Percentiles rank a stretch among this genome's conserved stretches.
These are phyloP conservation scores for Acanthurus leucopareius DNA, from an alignment of 2,797 vertebrate genomes.

Conservation along the genomic window DNA sequence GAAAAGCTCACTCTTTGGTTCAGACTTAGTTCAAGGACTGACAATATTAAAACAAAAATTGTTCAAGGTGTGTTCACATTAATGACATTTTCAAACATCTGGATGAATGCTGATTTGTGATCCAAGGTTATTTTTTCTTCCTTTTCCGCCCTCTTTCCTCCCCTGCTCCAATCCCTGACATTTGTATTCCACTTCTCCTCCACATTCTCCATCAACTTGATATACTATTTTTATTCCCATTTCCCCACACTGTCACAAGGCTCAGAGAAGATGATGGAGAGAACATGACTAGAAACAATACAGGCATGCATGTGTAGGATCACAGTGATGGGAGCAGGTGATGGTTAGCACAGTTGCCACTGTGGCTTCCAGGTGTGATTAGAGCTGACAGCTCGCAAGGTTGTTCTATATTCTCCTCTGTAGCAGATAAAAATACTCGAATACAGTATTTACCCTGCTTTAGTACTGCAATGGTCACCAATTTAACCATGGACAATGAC, in stretches of 20 bases:
- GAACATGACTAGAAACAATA: slow-evolving; percentile 17
- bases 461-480: background rate
- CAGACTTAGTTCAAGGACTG: background rate
- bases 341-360: slow-evolving; percentile 9
- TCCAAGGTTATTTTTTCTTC: background rate
- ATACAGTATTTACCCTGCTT: background rate
- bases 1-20: background rate
- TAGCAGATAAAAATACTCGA: background rate
- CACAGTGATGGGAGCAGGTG: slow-evolving; percentile 18
- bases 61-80: background rate
- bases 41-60: background rate
- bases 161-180: background rate
- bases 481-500: background rate
- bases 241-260: slow-evolving; percentile 3
- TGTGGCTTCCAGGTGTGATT: slow-evolving; percentile 34
- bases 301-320: slow-evolving; percentile 15
- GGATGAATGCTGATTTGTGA: background rate
- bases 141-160: background rate
- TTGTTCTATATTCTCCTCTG: background rate
- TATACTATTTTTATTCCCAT: slow-evolving; percentile 5
- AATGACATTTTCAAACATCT: slow-evolving; percentile 1
- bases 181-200: slow-evolving; percentile 13
- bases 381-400: slow-evolving; percentile 5
- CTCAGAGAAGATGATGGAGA: slow-evolving; percentile 6
- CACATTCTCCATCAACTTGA: slow-evolving; percentile 32